These are phyloP conservation scores for Euspilapteryx auroguttella DNA, from an alignment of 2,888 invertebrate species.

Conservation along the genomic window DNA sequence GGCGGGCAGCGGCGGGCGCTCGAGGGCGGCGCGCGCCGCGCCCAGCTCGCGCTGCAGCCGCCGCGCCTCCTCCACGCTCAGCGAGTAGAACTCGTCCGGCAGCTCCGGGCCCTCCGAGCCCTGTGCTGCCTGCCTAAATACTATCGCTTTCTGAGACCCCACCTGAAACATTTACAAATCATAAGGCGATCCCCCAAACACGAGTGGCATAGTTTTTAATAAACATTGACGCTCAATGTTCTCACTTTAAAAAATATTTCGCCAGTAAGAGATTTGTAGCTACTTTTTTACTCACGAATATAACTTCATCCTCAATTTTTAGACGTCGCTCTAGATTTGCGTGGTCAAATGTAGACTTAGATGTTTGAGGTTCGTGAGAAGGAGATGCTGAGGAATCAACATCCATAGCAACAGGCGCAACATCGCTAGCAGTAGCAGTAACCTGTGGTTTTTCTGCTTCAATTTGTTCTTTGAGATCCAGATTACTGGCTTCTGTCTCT, in stretches of 20 bases:
- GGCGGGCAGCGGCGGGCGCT: conserved; percentile 76
- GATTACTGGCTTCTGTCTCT: no score
- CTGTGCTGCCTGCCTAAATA: conserved; percentile 66
- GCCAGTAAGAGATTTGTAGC: no score
- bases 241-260: no score
- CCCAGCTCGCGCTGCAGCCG: conserved; percentile 75
- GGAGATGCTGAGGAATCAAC: no score
- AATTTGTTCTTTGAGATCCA: no score
- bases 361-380: not conserved
- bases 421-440: no score
- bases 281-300: conserved; percentile 36
- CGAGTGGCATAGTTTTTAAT: no score
- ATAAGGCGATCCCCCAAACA: no score
- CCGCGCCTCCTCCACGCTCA: conserved; percentile 81
- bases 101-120: conserved; percentile 62
- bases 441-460: no score
- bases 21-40: no score
- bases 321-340: conserved; percentile 35
- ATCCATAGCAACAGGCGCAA: no score
- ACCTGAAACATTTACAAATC: conserved; percentile 65
- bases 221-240: no score
- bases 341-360: conserved; percentile 9
- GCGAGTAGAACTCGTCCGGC: conserved; percentile 86
- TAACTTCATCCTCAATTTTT: conserved; percentile 47
- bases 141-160: conserved; percentile 73